A percentile compares a stretch with the other conserved stretches of the same genome.
Evolutionary conservation across 2,113 vertebrate genomes (phyloP).

Genomic region (Sceloporus undulatus): DNA sequence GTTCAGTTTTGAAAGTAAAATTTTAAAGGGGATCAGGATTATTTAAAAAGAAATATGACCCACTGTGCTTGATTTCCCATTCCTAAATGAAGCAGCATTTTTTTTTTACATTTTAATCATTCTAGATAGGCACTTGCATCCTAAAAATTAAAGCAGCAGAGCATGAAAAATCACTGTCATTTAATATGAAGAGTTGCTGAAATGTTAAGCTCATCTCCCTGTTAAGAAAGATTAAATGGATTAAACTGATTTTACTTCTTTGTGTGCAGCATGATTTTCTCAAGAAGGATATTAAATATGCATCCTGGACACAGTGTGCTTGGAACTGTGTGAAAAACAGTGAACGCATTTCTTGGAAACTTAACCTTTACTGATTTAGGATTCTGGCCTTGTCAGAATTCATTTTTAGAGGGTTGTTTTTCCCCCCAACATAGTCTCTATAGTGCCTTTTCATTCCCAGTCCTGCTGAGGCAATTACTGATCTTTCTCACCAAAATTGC

Average conservation of each 20-base stretch:
- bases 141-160: constrained; percentile 28
- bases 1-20: background rate
- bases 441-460: background rate
- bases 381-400: constrained; percentile 19
- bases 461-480: background rate
- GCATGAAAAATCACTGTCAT: constrained; percentile 31
- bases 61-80: constrained; percentile 24
- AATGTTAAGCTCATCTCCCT: background rate
- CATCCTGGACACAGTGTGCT: background rate
- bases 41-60: background rate
- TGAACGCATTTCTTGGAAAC: background rate
- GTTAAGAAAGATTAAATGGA: constrained; percentile 20
- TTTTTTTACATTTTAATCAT: constrained; percentile 30
- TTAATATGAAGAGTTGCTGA: constrained; percentile 15
- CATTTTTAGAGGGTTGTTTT: constrained; percentile 20
- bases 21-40: background rate
- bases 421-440: background rate
- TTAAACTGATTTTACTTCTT: background rate
- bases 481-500: constrained; percentile 15
- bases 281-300: background rate
- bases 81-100: constrained; percentile 23
- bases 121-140: background rate
- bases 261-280: background rate
- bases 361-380: constrained; percentile 14
- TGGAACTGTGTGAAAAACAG: constrained; percentile 4